Evolutionary conservation across 2,797 vertebrate species (phyloP).

Genomic region (Tokudaia muenninki): DNA sequence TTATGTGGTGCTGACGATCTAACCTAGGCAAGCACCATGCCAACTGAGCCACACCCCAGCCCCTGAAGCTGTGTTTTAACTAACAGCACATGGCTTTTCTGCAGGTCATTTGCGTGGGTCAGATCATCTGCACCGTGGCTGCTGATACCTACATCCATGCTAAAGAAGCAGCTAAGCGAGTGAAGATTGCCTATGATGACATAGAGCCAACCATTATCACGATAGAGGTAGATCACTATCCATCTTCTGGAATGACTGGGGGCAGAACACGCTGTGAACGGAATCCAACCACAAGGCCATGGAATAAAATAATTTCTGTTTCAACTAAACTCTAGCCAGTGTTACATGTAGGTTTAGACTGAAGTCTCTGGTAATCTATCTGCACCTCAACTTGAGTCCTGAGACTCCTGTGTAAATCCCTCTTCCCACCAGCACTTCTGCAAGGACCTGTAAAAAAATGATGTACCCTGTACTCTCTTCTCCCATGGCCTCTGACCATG

Average conservation of each 20-base stretch:
- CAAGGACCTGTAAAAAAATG: background rate
- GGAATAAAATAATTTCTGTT: background rate
- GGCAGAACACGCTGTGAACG: background rate
- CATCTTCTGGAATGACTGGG: background rate
- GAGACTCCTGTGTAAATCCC: background rate
- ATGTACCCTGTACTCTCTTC: background rate
- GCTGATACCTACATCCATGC: slow-evolving; percentile 82
- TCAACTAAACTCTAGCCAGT: background rate
- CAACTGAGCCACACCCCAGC: background rate
- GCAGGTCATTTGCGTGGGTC: slow-evolving; percentile 86
- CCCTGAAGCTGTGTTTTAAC: background rate
- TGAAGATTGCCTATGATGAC: slow-evolving; percentile 83
- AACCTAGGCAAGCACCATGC: background rate
- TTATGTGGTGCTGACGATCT: background rate
- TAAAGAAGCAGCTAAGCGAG: slow-evolving; percentile 76
- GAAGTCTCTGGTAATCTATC: background rate
- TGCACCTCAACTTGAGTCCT: background rate
- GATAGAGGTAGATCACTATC: slow-evolving; percentile 79
- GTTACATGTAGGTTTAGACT: background rate
- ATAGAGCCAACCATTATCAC: slow-evolving; percentile 84
- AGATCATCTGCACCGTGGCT: slow-evolving; percentile 84
- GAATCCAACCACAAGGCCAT: background rate
- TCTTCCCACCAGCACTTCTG: background rate
- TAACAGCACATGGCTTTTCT: background rate
- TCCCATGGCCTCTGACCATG: background rate